Percentiles rank a stretch among this genome's conserved stretches.
Conservation (phyloP, 2,113 vertebrate genomes). For the Petrocephalus zakoni region DNA sequence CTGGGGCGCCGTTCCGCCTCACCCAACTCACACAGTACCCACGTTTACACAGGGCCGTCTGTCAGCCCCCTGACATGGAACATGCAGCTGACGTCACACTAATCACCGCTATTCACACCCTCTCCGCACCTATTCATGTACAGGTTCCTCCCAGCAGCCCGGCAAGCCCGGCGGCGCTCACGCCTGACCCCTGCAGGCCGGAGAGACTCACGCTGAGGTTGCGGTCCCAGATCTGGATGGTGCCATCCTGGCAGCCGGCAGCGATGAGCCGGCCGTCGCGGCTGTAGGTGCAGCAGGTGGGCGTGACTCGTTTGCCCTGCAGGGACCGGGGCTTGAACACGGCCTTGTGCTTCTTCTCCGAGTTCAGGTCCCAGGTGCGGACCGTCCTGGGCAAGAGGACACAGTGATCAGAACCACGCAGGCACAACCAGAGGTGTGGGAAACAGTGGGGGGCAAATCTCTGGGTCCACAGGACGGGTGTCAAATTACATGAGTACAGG, state of each 20-base stretch:
- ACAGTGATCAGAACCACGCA: not conserved
- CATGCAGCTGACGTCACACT: not conserved
- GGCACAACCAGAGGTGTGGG: not conserved
- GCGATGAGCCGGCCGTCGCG: slow-evolving; percentile 88
- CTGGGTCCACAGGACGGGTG: not conserved
- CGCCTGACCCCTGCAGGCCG: not conserved
- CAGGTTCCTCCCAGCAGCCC: not conserved
- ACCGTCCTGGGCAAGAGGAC: slow-evolving; percentile 70
- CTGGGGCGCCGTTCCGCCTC: not conserved
- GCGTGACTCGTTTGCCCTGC: slow-evolving; percentile 87
- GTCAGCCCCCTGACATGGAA: not conserved
- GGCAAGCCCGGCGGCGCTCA: not conserved
- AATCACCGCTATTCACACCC: not conserved
- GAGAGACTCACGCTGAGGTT: slow-evolving; percentile 80
- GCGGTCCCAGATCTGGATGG: slow-evolving; percentile 96
- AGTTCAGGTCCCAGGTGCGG: slow-evolving; percentile 86
- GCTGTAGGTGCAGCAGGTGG: slow-evolving; percentile 86
- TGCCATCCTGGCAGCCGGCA: slow-evolving; percentile 90
- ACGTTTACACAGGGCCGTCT: not conserved
- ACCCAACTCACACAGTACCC: not conserved
- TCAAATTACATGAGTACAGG: not conserved
- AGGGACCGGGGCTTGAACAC: slow-evolving; percentile 85
- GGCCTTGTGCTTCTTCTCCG: slow-evolving; percentile 84
- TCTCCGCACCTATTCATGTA: not conserved
- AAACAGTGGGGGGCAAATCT: not conserved